Base-by-base conservation (phyloP, 2,888 invertebrate genomes). In the Patella pellucida region DNA sequence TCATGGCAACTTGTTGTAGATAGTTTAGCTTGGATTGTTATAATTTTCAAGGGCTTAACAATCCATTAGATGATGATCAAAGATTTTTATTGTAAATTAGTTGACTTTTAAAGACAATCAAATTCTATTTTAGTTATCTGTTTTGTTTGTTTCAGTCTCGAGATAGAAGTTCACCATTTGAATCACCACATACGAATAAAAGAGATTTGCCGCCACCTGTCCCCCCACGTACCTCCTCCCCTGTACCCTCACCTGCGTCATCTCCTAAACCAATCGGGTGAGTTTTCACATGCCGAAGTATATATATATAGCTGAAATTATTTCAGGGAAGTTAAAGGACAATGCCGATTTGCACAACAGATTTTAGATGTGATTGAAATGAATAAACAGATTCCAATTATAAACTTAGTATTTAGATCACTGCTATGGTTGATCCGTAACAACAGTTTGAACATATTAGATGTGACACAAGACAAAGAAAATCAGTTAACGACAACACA, bases 171-270 rank as follows among this genome's bases (percentile, higher is more conserved):
- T 93, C 93, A 14, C 93, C 93, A 1, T 91, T 93, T 76, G 92
- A 92, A 78, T 94, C 94, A 62, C 94, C 94, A 1, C 91, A 92
- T 75, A 68, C 90, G 31, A 81, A 85, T 69, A 87, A 88, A 68
- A 82, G 89, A 75, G 86, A 89, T 73, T 85, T 91, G 9, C 93
- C 93, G 11, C 94, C 94, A 9, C 94, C 94, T 11, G 91, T 94
- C 74, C 94, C 94, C 14, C 94, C 94, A 0, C 89, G 94, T 73
- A 85, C 89, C 73, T 73, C 88, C 50, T 91, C 91, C 15, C 91
- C 92, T 5, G 82, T 84, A 68, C 86, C 88, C 56, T 91, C 91
- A 23, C 91, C 91, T 7, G 85, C 87, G 54, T 84, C 88, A 70
- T 90, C 90, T 56, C 90, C 89, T 15, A 87, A 89, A 82, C 83